Evolutionary conservation across 2,888 invertebrate genomes (phyloP).

Genomic region (Tipula helvola): DNA sequence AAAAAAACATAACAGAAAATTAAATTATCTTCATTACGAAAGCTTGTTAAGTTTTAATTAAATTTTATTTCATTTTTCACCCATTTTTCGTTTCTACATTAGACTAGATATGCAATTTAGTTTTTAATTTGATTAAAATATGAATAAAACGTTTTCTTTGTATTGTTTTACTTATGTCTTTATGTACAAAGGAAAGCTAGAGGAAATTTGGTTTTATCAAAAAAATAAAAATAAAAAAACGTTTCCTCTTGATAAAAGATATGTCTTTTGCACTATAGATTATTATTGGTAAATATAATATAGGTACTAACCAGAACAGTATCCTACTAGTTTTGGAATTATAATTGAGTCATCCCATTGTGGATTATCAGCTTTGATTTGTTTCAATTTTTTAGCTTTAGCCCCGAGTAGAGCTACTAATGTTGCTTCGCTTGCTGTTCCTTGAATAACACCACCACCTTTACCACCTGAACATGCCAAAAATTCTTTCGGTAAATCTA

Average conservation of each 20-base stretch:
- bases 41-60: background rate
- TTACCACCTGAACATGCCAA: constrained; percentile 71
- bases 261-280: background rate
- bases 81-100: background rate
- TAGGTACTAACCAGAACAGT: constrained; percentile 56
- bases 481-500: constrained; percentile 75
- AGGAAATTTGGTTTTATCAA: background rate
- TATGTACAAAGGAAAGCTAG: background rate
- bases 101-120: background rate
- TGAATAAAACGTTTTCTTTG: background rate
- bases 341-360: constrained; percentile 63
- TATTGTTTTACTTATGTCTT: background rate
- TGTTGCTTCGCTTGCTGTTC: constrained; percentile 91
- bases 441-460: constrained; percentile 83
- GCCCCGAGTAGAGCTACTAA: constrained; percentile 86
- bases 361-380: constrained; percentile 56
- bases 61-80: background rate
- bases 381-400: constrained; percentile 57
- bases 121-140: background rate
- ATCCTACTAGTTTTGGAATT: constrained; percentile 69
- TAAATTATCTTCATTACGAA: background rate
- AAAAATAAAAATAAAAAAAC: background rate
- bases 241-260: background rate
- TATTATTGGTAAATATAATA: background rate
- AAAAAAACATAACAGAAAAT: background rate